phyloP scores from a whole-genome alignment of 2,113 vertebrate genomes.

The Entomyzon cyanotis region DNA sequence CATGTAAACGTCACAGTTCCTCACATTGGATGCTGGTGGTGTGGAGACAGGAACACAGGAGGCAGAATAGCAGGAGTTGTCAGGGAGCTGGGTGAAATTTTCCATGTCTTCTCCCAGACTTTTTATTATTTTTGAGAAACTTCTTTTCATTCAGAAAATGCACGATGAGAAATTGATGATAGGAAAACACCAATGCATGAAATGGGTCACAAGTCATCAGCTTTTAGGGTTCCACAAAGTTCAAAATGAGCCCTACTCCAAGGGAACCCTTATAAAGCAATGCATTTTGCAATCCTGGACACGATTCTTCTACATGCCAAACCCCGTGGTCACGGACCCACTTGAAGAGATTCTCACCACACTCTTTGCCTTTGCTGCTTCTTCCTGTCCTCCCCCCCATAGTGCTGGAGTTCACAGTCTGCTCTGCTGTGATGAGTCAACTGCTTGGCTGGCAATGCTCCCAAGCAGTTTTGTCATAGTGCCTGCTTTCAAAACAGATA shows the following conservation, averaged over 20 bases:
- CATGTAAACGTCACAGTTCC: background rate
- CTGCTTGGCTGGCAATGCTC: background rate
- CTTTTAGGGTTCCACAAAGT: background rate
- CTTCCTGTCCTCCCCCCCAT: background rate
- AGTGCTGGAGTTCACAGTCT: background rate
- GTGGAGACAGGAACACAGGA: background rate
- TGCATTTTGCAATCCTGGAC: background rate
- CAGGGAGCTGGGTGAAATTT: background rate
- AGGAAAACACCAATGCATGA: background rate
- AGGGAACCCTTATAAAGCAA: background rate
- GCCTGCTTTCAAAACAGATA: background rate
- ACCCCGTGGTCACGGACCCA: fast-evolving
- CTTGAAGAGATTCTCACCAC: background rate
- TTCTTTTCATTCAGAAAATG: background rate
- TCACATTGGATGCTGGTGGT: background rate
- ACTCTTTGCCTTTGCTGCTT: background rate
- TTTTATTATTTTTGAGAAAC: background rate
- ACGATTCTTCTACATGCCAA: background rate
- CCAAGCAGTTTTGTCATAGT: background rate
- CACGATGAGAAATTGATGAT: background rate
- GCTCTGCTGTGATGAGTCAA: background rate
- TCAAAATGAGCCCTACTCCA: background rate
- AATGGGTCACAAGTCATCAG: background rate
- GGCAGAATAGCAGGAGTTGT: background rate
- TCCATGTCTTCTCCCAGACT: background rate